Percentiles rank a stretch among this genome's conserved stretches.
These are phyloP conservation scores for Amphipyra tragopoginis DNA, from an alignment of 2,888 invertebrate genomes.

Conservation along the genomic window DNA sequence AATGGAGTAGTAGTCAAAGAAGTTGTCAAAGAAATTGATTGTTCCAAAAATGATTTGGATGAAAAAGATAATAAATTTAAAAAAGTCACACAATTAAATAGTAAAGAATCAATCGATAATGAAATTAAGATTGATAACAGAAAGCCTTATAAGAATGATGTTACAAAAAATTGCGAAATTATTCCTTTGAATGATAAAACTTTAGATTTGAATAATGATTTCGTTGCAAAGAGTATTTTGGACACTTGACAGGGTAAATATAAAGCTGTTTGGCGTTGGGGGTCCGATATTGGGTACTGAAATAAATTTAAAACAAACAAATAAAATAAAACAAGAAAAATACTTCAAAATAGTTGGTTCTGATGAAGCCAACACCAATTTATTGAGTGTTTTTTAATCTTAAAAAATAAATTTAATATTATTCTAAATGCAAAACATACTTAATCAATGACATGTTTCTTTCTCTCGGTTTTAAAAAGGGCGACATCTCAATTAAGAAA, in stretches of 20 bases:
- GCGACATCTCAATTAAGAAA: too few relatives aligned
- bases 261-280: neutral
- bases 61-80: too few relatives aligned
- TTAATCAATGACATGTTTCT: too few relatives aligned
- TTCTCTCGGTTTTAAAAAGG: too few relatives aligned
- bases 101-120: neutral
- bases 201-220: constrained; percentile 14
- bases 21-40: neutral
- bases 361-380: neutral
- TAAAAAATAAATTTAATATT: neutral
- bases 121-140: constrained; percentile 1
- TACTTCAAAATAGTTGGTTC: neutral
- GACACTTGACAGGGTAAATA: constrained; percentile 46
- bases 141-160: neutral
- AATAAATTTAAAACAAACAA: neutral
- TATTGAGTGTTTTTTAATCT: neutral
- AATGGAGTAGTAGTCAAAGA: constrained; percentile 1
- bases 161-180: constrained; percentile 10
- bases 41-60: neutral
- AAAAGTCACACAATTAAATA: neutral
- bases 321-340: too few relatives aligned
- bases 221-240: constrained; percentile 22
- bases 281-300: constrained; percentile 33
- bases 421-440: too few relatives aligned
- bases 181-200: constrained; percentile 37